Evolutionary conservation across 2,113 vertebrate genomes (phyloP).

Genomic region (Silurus glanis): DNA sequence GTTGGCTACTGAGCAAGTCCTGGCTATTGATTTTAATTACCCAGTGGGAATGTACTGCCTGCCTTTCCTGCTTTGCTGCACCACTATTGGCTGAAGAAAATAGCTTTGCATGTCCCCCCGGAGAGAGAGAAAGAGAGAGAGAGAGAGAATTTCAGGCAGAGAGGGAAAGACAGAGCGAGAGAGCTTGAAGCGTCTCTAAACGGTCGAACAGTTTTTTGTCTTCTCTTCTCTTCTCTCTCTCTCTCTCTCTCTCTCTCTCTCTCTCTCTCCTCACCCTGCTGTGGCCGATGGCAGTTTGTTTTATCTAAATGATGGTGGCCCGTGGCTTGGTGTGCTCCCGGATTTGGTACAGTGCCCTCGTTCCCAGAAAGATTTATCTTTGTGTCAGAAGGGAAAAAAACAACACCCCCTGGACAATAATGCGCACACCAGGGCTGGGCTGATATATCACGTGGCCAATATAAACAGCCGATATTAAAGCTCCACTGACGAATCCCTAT

Average conservation of each 20-base stretch:
- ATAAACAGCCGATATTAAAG: constrained; percentile 12
- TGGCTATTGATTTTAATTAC: constrained; percentile 98
- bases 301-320: constrained; percentile 76
- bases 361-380: constrained; percentile 74
- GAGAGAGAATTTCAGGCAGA: constrained; percentile 10
- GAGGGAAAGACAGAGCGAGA: background rate
- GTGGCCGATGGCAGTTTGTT: constrained; percentile 74
- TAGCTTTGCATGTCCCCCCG: constrained; percentile 77
- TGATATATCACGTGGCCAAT: constrained; percentile 54
- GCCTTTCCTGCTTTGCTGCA: constrained; percentile 83
- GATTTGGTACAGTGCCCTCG: constrained; percentile 67
- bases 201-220: constrained; percentile 62
- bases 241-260: constrained; percentile 21
- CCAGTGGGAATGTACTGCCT: constrained; percentile 82
- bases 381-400: constrained; percentile 47
- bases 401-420: constrained; percentile 44
- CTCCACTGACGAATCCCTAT: constrained; percentile 40
- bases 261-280: constrained; percentile 53
- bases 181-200: constrained; percentile 44
- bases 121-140: constrained; percentile 59
- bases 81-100: constrained; percentile 78
- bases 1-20: constrained; percentile 83
- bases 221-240: constrained; percentile 48
- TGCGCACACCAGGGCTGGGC: constrained; percentile 51
- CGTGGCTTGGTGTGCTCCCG: constrained; percentile 67